Conservation (phyloP, 1,140 invertebrate genomes). For the Drosophila nigromelanica region DNA sequence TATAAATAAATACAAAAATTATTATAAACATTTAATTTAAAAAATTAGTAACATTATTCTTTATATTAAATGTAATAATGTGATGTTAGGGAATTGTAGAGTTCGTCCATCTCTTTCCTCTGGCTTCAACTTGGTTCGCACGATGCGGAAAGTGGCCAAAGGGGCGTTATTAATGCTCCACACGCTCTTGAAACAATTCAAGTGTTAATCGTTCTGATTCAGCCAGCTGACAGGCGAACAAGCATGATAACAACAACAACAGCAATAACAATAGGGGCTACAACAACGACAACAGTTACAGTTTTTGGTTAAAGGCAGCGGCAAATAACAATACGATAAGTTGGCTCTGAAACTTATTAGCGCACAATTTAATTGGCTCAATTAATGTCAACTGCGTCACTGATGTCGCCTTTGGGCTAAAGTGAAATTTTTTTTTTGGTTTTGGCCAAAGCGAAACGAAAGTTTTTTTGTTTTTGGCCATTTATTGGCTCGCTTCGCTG, state of each 20-base stretch:
- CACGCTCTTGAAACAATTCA: constrained; percentile 49
- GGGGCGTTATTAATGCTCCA: constrained; percentile 50
- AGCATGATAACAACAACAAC: constrained; percentile 51
- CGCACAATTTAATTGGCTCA: constrained; percentile 72
- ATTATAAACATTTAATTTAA: background rate
- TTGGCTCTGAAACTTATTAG: constrained; percentile 71
- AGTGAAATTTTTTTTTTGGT: constrained; percentile 30
- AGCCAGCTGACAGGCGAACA: constrained; percentile 62
- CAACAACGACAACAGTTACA: constrained; percentile 4
- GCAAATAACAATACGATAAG: constrained; percentile 48
- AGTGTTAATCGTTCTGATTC: constrained; percentile 73
- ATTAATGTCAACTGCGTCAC: constrained; percentile 71
- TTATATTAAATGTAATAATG: too few species aligned
- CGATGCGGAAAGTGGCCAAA: background rate
- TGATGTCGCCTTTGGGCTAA: constrained; percentile 21
- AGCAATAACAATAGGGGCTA: constrained; percentile 16
- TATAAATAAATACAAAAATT: background rate
- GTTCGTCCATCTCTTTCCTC: background rate
- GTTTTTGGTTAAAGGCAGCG: constrained; percentile 12
- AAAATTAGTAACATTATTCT: too few species aligned
- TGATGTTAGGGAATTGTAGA: constrained; percentile 7
- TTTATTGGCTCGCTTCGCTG: constrained; percentile 67
- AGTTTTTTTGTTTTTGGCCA: constrained; percentile 60
- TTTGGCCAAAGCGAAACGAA: constrained; percentile 59
- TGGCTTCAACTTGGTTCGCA: constrained; percentile 5